Base-by-base conservation (phyloP, 2,888 invertebrate genomes). In the Chalcosyrphus nemorum region DNA sequence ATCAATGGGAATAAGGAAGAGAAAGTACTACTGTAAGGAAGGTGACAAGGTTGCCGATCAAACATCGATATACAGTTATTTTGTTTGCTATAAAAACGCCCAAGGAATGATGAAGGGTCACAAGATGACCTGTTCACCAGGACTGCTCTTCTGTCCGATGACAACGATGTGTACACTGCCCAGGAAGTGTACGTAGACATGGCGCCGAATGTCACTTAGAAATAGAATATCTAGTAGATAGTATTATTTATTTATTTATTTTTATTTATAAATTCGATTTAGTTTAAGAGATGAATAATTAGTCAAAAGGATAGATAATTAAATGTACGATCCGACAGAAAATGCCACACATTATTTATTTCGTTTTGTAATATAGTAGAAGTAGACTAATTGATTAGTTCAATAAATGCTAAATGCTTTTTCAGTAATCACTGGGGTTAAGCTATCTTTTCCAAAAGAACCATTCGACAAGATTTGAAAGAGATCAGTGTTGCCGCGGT, bases 1-100 rank as follows among this genome's bases (percentile, higher is more conserved):
- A 2, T 29, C 81, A 2, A 24, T 84, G 0, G 66, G 52, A 2
- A 81, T 57, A 1, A 91, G 90, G 77, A 90, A 89, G 61, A 88
- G 90, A 1, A 91, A 90, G 61, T 90, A 91, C 76, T 91, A 91
- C 71, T 92, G 93, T 76, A 89, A 89, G 27, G 91, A 91, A 74
- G 90, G 91, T 2, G 93, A 92, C 29, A 93, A 93, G 87, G 89
- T 91, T 6, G 90, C 91, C 1, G 93, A 93, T 87, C 90, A 90
- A 52, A 90, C 89, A 1, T 93, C 93, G 1, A 90, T 91, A 5
- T 89, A 87, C 35, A 92, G 90, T 87, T 93, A 93, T 80, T 93
- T 92, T 86, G 90, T 93, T 24, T 93, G 93, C 88, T 92, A 91
- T 56, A 91, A 91, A 77, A 89, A 88, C 7, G 87, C 89, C 2